Evolutionary conservation across 1,140 invertebrate genomes (phyloP).

Genomic region (Drosophila nebulosa): DNA sequence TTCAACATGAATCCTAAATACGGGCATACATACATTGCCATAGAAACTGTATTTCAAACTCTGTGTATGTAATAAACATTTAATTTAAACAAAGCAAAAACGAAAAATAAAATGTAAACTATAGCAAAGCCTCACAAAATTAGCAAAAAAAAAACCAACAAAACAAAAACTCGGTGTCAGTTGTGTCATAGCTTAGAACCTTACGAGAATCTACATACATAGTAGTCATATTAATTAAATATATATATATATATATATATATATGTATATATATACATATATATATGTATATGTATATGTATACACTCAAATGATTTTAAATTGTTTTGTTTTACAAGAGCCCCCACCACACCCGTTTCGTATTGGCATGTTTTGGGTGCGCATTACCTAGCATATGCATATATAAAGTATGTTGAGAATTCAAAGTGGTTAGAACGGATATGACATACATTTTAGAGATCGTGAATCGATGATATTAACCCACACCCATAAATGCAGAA

Average conservation of each 20-base stretch:
- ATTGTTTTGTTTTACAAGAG: not conserved
- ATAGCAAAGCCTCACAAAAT: not conserved
- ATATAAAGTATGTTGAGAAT: not conserved
- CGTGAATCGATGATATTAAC: not conserved
- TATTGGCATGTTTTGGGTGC: not conserved
- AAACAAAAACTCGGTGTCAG: constrained; percentile 57
- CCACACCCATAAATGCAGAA: too few species aligned
- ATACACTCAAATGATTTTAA: constrained; percentile 47
- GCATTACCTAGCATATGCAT: not conserved
- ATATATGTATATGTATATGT: constrained; percentile 44
- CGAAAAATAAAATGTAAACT: not conserved
- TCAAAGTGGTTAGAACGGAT: not conserved
- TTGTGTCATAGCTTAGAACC: constrained; percentile 65
- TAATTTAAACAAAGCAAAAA: constrained; percentile 4
- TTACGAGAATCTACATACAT: constrained; percentile 5
- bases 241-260: constrained; percentile 3
- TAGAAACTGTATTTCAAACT: not conserved
- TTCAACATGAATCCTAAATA: not conserved
- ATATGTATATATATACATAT: constrained; percentile 7
- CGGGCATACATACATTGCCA: not conserved
- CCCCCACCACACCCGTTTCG: not conserved
- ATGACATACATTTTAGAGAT: not conserved
- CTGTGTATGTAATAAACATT: not conserved
- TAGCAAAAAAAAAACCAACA: constrained; percentile 29
- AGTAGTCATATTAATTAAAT: constrained; percentile 7